Percentiles rank a stretch among this genome's conserved stretches.
Evolutionary conservation across 2,113 vertebrate genomes (phyloP).

Genomic region (Varanus salvator): DNA sequence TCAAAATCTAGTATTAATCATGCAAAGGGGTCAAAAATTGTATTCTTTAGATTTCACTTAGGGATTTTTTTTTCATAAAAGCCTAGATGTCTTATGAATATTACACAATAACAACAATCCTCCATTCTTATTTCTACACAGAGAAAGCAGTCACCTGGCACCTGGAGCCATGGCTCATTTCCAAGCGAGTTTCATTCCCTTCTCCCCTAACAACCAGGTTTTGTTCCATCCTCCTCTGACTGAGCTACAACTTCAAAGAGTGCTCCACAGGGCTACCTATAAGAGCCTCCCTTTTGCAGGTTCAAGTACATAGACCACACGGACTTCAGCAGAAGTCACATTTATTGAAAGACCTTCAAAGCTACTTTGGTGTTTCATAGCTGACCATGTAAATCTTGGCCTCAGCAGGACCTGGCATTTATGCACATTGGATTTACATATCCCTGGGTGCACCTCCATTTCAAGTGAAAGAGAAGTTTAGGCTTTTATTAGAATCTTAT

Average conservation of each 20-base stretch:
- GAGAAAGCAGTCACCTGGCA: too few species aligned
- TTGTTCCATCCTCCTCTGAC: neutral
- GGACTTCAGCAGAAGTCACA: neutral
- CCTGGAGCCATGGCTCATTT: too few species aligned
- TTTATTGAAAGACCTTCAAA: neutral
- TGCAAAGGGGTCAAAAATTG: too few species aligned
- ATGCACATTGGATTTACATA: constrained; percentile 24
- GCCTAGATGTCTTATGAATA: too few species aligned
- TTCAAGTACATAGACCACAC: neutral
- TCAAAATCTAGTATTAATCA: too few species aligned
- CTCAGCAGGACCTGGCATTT: constrained; percentile 21
- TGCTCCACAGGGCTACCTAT: too few species aligned
- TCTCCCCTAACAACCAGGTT: too few species aligned
- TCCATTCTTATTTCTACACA: too few species aligned
- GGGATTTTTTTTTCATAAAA: too few species aligned
- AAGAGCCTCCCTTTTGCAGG: neutral
- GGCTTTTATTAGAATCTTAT: constrained; percentile 49
- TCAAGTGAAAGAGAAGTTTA: constrained; percentile 38
- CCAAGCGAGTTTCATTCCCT: too few species aligned
- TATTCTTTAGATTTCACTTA: too few species aligned
- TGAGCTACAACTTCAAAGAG: neutral
- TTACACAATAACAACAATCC: too few species aligned
- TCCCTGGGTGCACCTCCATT: constrained; percentile 40
- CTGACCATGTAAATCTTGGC: constrained; percentile 37
- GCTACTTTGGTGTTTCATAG: neutral